Evolutionary conservation across 1,140 invertebrate species (phyloP).

Genomic region (Drosophila lowei): DNA sequence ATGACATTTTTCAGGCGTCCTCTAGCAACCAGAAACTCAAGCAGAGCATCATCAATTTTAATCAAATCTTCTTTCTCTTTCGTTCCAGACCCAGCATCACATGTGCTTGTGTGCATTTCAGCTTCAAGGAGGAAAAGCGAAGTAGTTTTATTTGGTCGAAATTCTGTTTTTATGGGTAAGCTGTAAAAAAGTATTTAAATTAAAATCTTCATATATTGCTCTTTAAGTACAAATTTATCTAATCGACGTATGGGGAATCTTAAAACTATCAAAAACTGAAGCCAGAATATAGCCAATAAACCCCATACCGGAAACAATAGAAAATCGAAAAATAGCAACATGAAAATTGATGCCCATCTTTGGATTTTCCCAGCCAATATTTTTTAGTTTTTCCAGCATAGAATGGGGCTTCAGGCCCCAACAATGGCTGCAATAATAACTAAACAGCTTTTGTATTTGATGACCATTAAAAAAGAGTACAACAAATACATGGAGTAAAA

Average conservation of each 20-base stretch:
- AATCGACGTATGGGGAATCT: too few relatives aligned
- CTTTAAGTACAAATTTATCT: not conserved
- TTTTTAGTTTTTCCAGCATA: not conserved
- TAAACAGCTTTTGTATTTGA: slow-evolving; percentile 36
- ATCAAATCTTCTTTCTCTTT: slow-evolving; percentile 39
- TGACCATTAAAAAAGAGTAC: slow-evolving; percentile 38
- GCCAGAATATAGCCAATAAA: not conserved
- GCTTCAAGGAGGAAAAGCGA: not conserved
- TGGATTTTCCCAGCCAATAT: slow-evolving; percentile 1
- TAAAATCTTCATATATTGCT: too few relatives aligned
- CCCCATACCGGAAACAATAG: too few relatives aligned
- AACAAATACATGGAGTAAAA: slow-evolving; percentile 5
- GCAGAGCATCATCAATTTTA: slow-evolving; percentile 43
- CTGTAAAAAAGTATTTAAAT: too few relatives aligned
- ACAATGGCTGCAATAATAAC: slow-evolving; percentile 42
- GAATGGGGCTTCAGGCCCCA: slow-evolving; percentile 2
- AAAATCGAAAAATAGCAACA: too few relatives aligned
- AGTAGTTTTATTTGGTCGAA: not conserved
- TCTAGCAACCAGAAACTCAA: slow-evolving; percentile 15
- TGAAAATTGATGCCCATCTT: too few relatives aligned
- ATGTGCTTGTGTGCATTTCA: slow-evolving; percentile 3
- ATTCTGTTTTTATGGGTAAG: too few relatives aligned
- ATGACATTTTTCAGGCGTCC: slow-evolving; percentile 36
- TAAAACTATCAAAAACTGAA: too few relatives aligned
- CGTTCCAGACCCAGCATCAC: not conserved